These are phyloP conservation scores for Galemys pyrenaicus DNA, from an alignment of 2,113 vertebrate species.

Conservation along the genomic window DNA sequence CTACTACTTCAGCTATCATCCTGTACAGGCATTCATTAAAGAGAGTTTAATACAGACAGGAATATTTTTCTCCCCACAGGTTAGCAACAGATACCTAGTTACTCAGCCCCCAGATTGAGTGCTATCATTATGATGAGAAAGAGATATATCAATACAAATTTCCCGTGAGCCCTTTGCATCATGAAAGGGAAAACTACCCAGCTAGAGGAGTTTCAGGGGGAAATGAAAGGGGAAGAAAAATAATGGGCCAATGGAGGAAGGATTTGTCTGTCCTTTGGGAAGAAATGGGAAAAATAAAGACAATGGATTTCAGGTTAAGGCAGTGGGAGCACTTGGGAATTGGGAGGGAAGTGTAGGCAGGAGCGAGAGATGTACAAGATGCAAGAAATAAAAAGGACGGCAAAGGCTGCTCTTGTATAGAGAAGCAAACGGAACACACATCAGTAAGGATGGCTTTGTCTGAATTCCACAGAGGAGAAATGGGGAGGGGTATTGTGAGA, in stretches of 20 bases:
- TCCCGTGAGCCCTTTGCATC: background rate
- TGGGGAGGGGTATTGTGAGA: background rate
- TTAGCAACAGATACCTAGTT: conserved; percentile 25
- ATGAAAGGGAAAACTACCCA: conserved; percentile 33
- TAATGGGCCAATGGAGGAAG: background rate
- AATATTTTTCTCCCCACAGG: background rate
- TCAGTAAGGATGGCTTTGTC: background rate
- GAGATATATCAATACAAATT: conserved; percentile 41
- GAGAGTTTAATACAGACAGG: background rate
- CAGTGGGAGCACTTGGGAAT: background rate
- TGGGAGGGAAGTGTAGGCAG: background rate
- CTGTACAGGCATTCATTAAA: background rate
- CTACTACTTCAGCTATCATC: background rate
- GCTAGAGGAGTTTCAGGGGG: conserved; percentile 3
- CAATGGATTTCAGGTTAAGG: background rate
- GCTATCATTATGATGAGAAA: conserved; percentile 13
- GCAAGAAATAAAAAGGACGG: background rate
- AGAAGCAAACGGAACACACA: background rate
- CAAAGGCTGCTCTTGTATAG: background rate
- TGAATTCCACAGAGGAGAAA: conserved; percentile 39
- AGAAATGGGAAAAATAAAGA: conserved; percentile 11
- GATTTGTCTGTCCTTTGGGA: background rate
- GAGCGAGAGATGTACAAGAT: background rate
- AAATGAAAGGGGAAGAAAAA: conserved; percentile 49
- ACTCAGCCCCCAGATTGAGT: background rate